Evolutionary conservation across 2,113 vertebrate species (phyloP).

Genomic region (Hylia prasina): DNA sequence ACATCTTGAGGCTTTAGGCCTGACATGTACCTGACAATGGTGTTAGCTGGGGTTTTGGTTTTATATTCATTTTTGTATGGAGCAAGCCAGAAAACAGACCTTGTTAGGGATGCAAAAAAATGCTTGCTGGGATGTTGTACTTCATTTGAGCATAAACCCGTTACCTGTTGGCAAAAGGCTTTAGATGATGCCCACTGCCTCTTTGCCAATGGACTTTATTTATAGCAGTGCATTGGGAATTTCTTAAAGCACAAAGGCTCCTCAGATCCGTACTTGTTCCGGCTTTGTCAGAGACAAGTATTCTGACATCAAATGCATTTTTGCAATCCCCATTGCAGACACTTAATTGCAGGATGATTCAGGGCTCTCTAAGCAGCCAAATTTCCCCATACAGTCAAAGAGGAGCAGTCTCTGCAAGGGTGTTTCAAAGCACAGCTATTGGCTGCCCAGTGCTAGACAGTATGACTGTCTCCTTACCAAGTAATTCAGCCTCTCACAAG

Average conservation of each 20-base stretch:
- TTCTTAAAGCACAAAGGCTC: neutral
- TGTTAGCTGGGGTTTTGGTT: neutral
- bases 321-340: neutral
- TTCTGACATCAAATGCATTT: neutral
- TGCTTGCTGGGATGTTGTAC: neutral
- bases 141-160: neutral
- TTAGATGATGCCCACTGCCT: neutral
- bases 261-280: neutral
- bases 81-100: neutral
- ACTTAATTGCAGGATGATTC: conserved; percentile 53
- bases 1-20: neutral
- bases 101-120: neutral
- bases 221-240: neutral
- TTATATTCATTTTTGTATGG: neutral
- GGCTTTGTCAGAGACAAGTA: neutral
- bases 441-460: neutral
- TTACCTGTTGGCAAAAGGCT: neutral
- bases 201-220: neutral
- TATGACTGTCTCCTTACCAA: conserved; percentile 10
- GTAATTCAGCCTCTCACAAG: neutral
- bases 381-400: conserved; percentile 19
- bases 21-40: neutral
- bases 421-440: neutral
- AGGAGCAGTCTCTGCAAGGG: neutral
- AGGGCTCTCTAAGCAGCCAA: conserved; percentile 12